Evolutionary conservation across 2,113 vertebrate genomes (phyloP).

Genomic region (Rhipidura dahli): DNA sequence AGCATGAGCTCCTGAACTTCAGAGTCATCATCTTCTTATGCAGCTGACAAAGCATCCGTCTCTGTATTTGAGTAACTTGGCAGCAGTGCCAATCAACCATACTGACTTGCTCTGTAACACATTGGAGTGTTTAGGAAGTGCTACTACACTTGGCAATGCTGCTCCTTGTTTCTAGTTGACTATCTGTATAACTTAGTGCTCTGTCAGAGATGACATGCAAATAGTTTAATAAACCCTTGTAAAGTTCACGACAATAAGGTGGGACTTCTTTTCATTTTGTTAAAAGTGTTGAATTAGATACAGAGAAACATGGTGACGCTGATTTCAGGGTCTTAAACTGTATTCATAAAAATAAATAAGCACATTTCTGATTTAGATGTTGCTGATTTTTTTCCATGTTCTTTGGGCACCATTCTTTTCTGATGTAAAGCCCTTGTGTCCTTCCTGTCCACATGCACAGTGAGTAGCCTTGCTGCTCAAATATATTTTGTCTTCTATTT

Average conservation of each 20-base stretch:
- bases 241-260: background rate
- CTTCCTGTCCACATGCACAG: background rate
- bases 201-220: background rate
- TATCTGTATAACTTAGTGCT: background rate
- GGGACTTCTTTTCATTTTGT: background rate
- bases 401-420: background rate
- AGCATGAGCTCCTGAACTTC: background rate
- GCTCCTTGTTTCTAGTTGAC: background rate
- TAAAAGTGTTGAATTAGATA: background rate
- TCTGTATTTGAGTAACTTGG: background rate
- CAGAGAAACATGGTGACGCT: background rate
- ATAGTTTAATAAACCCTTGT: background rate
- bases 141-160: background rate
- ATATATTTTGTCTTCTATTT: background rate
- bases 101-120: slow-evolving; percentile 8
- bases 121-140: slow-evolving; percentile 16
- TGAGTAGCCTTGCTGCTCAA: background rate
- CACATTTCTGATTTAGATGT: background rate
- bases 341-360: background rate
- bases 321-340: background rate
- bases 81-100: background rate
- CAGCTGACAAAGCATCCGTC: background rate
- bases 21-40: background rate
- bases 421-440: background rate
- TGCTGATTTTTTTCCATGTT: background rate